A percentile compares a stretch with the other conserved stretches of the same genome.
These are phyloP conservation scores for Hypsibius dujardini DNA, from an alignment of 1,140 invertebrate genomes.

Conservation along the genomic window DNA sequence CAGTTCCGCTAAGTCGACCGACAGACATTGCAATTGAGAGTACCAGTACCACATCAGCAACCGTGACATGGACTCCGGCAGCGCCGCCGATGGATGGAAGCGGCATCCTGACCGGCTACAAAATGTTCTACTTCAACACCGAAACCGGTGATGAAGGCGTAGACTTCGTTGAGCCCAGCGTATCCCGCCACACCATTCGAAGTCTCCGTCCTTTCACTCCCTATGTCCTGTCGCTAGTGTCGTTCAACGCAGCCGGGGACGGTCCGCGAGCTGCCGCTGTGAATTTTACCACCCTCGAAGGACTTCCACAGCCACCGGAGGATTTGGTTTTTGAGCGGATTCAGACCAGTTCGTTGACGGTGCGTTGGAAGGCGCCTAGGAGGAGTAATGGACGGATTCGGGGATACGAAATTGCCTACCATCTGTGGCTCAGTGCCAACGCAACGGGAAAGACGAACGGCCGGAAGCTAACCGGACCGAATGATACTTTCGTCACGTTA, in stretches of 20 bases:
- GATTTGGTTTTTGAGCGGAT: conserved; percentile 72
- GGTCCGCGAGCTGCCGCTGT: conserved; percentile 64
- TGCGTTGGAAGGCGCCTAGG: conserved; percentile 73
- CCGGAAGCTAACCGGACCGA: background rate
- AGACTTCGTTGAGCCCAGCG: background rate
- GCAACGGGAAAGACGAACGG: background rate
- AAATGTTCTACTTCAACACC: background rate
- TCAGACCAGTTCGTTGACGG: conserved; percentile 77
- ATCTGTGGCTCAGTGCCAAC: conserved; percentile 40
- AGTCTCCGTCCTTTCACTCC: conserved; percentile 47
- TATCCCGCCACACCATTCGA: background rate
- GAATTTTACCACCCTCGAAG: conserved; percentile 49
- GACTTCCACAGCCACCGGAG: conserved; percentile 55
- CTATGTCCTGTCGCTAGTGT: conserved; percentile 73
- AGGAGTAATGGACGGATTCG: conserved; percentile 74
- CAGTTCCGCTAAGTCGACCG: conserved; percentile 75
- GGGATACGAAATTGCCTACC: conserved; percentile 80
- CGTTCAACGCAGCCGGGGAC: conserved; percentile 92
- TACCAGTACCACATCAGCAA: conserved; percentile 71
- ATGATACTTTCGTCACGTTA: conserved; percentile 13
- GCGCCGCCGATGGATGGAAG: background rate
- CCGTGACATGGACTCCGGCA: conserved; percentile 56
- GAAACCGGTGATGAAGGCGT: background rate
- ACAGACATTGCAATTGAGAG: conserved; percentile 50
- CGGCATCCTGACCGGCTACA: conserved; percentile 8